Conservation (phyloP, 2,113 vertebrate genomes). For the Cinclus cinclus region DNA sequence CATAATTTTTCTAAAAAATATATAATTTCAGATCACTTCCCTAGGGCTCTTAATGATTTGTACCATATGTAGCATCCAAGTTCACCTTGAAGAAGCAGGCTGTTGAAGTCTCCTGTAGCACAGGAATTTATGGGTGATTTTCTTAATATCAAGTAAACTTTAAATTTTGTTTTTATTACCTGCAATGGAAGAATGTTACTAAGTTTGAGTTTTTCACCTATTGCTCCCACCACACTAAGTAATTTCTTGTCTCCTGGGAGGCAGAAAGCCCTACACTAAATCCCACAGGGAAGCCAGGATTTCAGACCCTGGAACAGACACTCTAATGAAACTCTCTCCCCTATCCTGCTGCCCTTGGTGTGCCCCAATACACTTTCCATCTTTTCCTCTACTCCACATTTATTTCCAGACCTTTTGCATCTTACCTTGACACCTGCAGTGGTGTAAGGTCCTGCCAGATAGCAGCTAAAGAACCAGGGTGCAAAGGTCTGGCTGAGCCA, state of each 20-base stretch:
- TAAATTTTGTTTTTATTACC: constrained; percentile 45
- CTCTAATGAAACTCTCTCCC: not conserved
- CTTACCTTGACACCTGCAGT: not conserved
- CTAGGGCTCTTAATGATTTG: not conserved
- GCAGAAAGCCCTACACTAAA: not conserved
- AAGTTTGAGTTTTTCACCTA: not conserved
- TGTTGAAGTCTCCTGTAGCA: not conserved
- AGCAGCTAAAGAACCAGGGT: not conserved
- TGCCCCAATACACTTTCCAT: rapidly evolving
- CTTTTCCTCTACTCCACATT: not conserved
- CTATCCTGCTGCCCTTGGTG: not conserved
- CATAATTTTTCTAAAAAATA: not conserved
- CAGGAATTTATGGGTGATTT: rapidly evolving
- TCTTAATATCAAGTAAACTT: not conserved
- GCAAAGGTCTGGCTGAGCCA: not conserved
- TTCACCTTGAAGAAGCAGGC: not conserved
- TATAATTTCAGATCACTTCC: rapidly evolving
- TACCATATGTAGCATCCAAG: not conserved
- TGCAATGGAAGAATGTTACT: not conserved
- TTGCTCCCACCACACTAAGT: not conserved
- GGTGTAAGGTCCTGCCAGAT: not conserved
- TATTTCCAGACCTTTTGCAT: not conserved
- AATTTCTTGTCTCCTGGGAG: not conserved
- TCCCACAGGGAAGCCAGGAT: not conserved
- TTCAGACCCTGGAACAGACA: not conserved